Evolutionary conservation across 1,140 invertebrate genomes (phyloP), one percentile per base, ranked within the genome.

Genomic region (Vanessa tameamea): DNA sequence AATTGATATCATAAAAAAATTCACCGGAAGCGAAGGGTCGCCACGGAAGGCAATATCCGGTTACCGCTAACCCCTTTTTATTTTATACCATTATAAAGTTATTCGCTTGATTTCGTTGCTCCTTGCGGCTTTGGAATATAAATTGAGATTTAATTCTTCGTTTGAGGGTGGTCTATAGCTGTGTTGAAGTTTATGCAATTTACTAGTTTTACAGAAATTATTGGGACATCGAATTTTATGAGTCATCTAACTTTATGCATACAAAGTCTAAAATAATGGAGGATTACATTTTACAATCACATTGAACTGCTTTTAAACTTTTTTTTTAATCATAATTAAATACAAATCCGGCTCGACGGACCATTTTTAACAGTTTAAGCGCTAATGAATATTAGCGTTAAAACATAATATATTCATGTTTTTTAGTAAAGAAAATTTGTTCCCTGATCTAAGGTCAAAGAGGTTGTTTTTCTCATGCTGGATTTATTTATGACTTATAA

Each of bases 81-180:
- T 89, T 89, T 87, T 85, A 85, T 82, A 90, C 85, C 84, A 87
- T 87, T 87, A 87, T 89, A 86, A 86, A 90, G 85, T 88, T 89
- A 89, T 90, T 88, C 85, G 88, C 88, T 87, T 87, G 75, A 88
- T 90, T 88, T 87, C 86, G 83, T 86, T 74, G 78, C 76, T 78
- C 61, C 70, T 72, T 43, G 75, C 75, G 74, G 72, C 72, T 63
- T 65, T 69, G 73, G 86, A 83, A 89, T 87, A 80, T 81, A 85
- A 87, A 89, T 89, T 65, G 83, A 31, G 61, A 76, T 70, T 73
- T 82, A 83, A 78, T 26, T 48, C 31, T 15, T 47, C 5, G 57
- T 43, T 50, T 59, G 12, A 78, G 85, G 83, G 87, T 88, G 86
- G 86, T 88, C 86, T 37, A 55, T 65, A 47, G 57, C 48, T 26